Evolutionary conservation across 2,113 vertebrate genomes (phyloP), one percentile per base, ranked within the genome.

Genomic region (Sebastes fasciatus): DNA sequence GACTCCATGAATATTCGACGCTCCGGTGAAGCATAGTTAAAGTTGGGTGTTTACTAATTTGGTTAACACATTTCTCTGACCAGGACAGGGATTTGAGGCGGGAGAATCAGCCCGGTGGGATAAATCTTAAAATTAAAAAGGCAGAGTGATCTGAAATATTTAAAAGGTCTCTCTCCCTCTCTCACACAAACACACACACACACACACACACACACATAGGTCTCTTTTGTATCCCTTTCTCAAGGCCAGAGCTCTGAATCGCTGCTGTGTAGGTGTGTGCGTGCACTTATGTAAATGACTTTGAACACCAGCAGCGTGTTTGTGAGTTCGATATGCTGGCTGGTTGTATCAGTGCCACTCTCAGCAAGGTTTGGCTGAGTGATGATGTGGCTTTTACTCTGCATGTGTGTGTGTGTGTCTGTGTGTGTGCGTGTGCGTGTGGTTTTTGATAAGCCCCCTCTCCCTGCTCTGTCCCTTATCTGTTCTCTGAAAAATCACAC

Each of bases 71-170:
- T 88, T 87, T 79, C 49, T 79, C 6, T 8, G 46, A 54, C 77
- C 60, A 65, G 68, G 61, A 17, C 54, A 13, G 14, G 55, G 57
- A 62, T 77, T 72, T 55, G 14, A 19, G n/a, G 66, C 23, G 81
- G 14, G 26, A 21, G 21, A 79, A 70, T 74, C 17, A 57, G 7
- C 75, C 64, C 43, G 13, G 54, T 80, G 74, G 74, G 85, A 84
- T 81, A 83, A 76, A 80, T 63, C 16, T 75, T 11, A 81, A 34
- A 85, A 86, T 85, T 87, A 58, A 89, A 77, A 82, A 82, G 52
- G 61, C 69, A 83, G 46, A 71, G 68, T 54, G 16, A 79, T 83
- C 19, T 84, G 61, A 89, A 93, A 83, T 84, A 86, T 89, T 73
- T 4, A 80, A 70, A 83, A 16, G 43, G 45, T 63, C 63, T 66